Base-by-base conservation (phyloP, 2,797 vertebrate genomes). In the Iguana delicatissima region DNA sequence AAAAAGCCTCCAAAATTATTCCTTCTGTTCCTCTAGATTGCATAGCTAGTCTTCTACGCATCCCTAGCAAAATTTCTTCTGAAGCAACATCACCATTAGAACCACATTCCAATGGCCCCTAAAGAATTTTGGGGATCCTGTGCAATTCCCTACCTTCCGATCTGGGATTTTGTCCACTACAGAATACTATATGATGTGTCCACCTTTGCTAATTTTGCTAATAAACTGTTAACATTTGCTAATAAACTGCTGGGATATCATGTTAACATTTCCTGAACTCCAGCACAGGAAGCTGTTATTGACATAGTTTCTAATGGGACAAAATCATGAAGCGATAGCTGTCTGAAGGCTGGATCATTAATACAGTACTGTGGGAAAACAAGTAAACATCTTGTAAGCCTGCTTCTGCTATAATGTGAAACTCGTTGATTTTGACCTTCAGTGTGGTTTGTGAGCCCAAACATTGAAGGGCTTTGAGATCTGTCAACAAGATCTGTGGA, bases 341-440 rank as follows among this genome's bases (percentile, higher is more conserved):
- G 62, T 26, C 32, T 69, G 46, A 81, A 38, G 22, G 46, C 62
- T 69, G 55, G 35, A 62, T 64, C 16, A 64, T 42, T 81, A 81
- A 35, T 62, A 26, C 4, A 42, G 38, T 55, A 46, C 29, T 67
- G 13, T 35, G 32, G 20, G 6, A 1, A 79, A 76, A 79, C 3
- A 87, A 67, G 10, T 52, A 32, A 42, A 52, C 32, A 80, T 67
- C 26, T 16, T 84, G 16, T 80, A 14, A 26, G 24, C 22, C 24
- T 73, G 16, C 38, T 81, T 73, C 79, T 88, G 79, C 26, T 81
- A 6, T 32, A 82, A 73, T 82, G 50, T 72, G 64, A 67, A 89
- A 84, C 18, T 42, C 52, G 64, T 16, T 42, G 38, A 14, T 74
- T 32, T 46, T 83, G 35, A 26, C 6, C 35, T 42, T 22, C 84